Percentiles rank a stretch among this genome's conserved stretches.
These are phyloP conservation scores for Anabas testudineus DNA, from an alignment of 2,797 vertebrate species.

Conservation along the genomic window DNA sequence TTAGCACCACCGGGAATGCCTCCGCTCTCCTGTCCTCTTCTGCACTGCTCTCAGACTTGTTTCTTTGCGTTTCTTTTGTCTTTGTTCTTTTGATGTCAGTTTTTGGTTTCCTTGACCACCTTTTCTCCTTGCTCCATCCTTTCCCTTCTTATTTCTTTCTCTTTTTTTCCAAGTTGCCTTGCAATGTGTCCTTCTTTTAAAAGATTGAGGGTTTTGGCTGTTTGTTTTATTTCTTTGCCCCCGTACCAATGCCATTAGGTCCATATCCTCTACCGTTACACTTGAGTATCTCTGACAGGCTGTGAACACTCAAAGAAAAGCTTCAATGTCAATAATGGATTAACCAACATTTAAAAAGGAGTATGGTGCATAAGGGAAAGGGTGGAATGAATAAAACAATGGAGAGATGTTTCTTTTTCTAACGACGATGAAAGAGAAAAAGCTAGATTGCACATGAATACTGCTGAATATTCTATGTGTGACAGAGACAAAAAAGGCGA, in stretches of 20 bases:
- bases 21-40: constrained; percentile 35
- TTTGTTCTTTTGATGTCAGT: constrained; percentile 23
- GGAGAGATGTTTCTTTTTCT: constrained; percentile 14
- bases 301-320: constrained; percentile 57
- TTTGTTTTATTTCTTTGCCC: constrained; percentile 12
- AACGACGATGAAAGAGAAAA: neutral
- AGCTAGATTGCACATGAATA: neutral
- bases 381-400: constrained; percentile 55
- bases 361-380: constrained; percentile 5
- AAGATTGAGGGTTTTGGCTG: neutral
- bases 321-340: constrained; percentile 76
- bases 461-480: neutral
- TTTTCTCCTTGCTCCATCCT: neutral
- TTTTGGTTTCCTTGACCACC: neutral
- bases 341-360: constrained; percentile 68
- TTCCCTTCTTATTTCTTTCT: too few relatives aligned
- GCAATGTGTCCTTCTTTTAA: neutral
- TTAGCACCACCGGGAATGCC: constrained; percentile 40
- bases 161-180: neutral
- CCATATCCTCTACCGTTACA: constrained; percentile 63
- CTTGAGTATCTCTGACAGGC: constrained; percentile 63
- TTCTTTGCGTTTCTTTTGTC: constrained; percentile 21
- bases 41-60: constrained; percentile 32
- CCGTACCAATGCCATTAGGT: constrained; percentile 64
- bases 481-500: neutral